Conservation (phyloP, 2,113 vertebrate genomes). For the Dermatemys mawii region DNA sequence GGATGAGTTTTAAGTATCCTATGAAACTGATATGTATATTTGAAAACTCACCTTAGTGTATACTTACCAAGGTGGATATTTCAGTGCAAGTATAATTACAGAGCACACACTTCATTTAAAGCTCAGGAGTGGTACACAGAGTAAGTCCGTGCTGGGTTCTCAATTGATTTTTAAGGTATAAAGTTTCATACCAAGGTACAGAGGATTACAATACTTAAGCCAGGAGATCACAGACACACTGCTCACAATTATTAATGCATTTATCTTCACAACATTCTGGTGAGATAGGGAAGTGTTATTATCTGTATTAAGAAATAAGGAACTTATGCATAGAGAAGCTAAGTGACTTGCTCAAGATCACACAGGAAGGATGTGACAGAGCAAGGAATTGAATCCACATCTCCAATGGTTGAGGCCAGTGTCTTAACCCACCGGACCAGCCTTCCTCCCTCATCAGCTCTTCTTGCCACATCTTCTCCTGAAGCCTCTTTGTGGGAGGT, state of each 20-base stretch:
- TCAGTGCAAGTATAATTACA: slow-evolving; percentile 1
- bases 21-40: not conserved
- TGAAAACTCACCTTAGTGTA: not conserved
- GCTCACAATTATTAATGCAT: not conserved
- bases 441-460: not conserved
- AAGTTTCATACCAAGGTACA: not conserved
- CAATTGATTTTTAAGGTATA: not conserved
- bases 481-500: not conserved
- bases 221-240: not conserved
- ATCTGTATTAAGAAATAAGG: not conserved
- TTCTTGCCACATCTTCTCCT: not conserved
- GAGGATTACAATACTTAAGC: not conserved
- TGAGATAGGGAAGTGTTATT: not conserved
- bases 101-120: not conserved
- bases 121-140: not conserved
- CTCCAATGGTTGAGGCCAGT: not conserved
- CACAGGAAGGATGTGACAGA: not conserved
- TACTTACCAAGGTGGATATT: not conserved
- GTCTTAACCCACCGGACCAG: not conserved
- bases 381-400: not conserved
- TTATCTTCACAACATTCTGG: not conserved
- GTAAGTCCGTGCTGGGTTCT: not conserved
- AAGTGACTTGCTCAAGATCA: not conserved
- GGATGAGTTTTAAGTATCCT: not conserved
- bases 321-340: not conserved